Evolutionary conservation across 2,888 invertebrate species (phyloP).

Genomic region (Tupiocoris notatus): DNA sequence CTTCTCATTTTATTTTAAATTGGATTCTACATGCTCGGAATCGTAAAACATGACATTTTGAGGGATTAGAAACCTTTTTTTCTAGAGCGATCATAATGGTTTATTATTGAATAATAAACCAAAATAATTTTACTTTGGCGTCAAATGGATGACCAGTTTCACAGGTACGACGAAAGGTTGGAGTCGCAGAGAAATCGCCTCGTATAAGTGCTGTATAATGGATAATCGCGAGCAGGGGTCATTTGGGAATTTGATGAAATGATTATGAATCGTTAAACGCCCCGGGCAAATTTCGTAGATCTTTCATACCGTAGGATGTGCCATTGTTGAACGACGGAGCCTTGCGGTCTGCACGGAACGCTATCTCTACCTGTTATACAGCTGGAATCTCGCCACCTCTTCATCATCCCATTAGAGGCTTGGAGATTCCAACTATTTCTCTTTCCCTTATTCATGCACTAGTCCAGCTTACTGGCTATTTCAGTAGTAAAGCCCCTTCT

Average conservation of each 20-base stretch:
- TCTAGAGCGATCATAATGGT: neutral
- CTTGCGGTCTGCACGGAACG: neutral
- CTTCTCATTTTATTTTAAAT: too few species aligned
- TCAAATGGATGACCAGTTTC: conserved; percentile 8
- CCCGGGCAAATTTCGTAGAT: neutral
- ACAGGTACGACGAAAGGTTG: too few species aligned
- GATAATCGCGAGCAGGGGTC: too few species aligned
- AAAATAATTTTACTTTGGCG: too few species aligned
- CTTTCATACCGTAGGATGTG: too few species aligned
- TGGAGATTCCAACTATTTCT: neutral
- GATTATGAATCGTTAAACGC: neutral
- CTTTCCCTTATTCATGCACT: neutral
- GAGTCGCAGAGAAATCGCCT: too few species aligned
- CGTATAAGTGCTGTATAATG: too few species aligned
- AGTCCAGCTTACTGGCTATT: too few species aligned
- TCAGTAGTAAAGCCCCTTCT: neutral
- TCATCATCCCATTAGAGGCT: neutral
- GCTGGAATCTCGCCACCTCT: neutral
- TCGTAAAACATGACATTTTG: neutral
- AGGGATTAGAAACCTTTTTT: neutral
- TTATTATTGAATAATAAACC: neutral
- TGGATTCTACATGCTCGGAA: neutral
- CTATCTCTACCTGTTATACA: neutral
- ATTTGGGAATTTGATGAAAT: too few species aligned
- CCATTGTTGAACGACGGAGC: neutral